phyloP scores from a whole-genome alignment of 2,113 vertebrate genomes.

The Solea solea region DNA sequence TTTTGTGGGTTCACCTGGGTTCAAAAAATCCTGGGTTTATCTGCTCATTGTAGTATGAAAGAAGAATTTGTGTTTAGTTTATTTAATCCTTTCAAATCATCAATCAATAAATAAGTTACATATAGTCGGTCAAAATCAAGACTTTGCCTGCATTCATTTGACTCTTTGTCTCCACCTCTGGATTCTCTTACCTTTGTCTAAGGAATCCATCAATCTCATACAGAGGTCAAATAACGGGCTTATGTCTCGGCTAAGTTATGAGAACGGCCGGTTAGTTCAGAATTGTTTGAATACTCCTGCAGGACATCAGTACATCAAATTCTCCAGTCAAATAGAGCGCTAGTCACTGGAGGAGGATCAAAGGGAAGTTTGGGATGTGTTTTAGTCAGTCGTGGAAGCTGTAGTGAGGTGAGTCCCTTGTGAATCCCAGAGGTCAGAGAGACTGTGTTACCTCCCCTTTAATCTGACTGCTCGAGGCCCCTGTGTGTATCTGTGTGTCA shows the following conservation, averaged over 20 bases:
- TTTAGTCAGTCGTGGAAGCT: conserved; percentile 56
- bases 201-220: conserved; percentile 42
- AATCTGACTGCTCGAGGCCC: conserved; percentile 22
- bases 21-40: too few relatives aligned
- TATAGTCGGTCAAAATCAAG: conserved; percentile 8
- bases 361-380: conserved; percentile 52
- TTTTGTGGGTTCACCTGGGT: too few relatives aligned
- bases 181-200: conserved; percentile 26
- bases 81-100: neutral
- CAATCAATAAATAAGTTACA: neutral
- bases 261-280: conserved; percentile 33
- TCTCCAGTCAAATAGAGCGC: conserved; percentile 43
- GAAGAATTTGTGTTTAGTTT: too few relatives aligned
- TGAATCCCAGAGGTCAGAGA: conserved; percentile 38
- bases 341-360: conserved; percentile 61
- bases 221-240: conserved; percentile 52
- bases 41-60: too few relatives aligned
- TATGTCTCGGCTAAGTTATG: conserved; percentile 51
- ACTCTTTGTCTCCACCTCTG: conserved; percentile 15
- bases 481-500: conserved; percentile 26
- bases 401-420: conserved; percentile 48
- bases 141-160: conserved; percentile 9
- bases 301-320: conserved; percentile 39
- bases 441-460: conserved; percentile 37
- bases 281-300: conserved; percentile 41